Percentiles rank a stretch among this genome's conserved stretches.
These are phyloP conservation scores for Sceloporus tristichus DNA, from an alignment of 2,113 vertebrate species.

Conservation along the genomic window DNA sequence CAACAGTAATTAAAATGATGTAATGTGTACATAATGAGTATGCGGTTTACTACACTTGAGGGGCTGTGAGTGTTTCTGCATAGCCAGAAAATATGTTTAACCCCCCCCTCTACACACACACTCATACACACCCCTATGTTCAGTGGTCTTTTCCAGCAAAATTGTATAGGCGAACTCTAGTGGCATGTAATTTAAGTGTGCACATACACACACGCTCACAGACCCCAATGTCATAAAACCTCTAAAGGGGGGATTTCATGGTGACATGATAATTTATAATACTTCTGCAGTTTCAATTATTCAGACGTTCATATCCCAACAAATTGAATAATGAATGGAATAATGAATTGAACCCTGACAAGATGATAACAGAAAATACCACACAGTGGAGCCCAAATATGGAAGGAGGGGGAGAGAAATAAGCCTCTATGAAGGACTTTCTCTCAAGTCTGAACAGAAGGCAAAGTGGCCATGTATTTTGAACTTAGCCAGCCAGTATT, in stretches of 20 bases:
- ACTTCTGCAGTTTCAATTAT: constrained; percentile 83
- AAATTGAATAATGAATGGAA: constrained; percentile 85
- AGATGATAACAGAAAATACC: constrained; percentile 74
- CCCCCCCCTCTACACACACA: neutral
- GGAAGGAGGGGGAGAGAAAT: constrained; percentile 48
- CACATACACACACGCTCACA: neutral
- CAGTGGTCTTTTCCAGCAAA: constrained; percentile 60
- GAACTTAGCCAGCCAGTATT: constrained; percentile 67
- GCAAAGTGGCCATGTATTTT: constrained; percentile 9
- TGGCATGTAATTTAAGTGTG: constrained; percentile 71
- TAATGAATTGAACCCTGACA: constrained; percentile 82
- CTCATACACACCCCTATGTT: constrained; percentile 31
- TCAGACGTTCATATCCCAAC: constrained; percentile 81
- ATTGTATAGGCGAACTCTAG: constrained; percentile 72
- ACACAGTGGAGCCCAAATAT: constrained; percentile 50
- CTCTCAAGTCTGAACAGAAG: constrained; percentile 66
- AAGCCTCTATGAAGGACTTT: constrained; percentile 75
- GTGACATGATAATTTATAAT: constrained; percentile 81
- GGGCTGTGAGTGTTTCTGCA: constrained; percentile 35
- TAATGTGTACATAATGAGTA: constrained; percentile 61
- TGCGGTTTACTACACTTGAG: constrained; percentile 59
- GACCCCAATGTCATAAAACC: constrained; percentile 75
- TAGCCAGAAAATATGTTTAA: constrained; percentile 62
- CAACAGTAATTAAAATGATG: constrained; percentile 70
- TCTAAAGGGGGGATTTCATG: constrained; percentile 72